Evolutionary conservation across 2,113 vertebrate genomes (phyloP).

Genomic region (Gymnarchus niloticus): DNA sequence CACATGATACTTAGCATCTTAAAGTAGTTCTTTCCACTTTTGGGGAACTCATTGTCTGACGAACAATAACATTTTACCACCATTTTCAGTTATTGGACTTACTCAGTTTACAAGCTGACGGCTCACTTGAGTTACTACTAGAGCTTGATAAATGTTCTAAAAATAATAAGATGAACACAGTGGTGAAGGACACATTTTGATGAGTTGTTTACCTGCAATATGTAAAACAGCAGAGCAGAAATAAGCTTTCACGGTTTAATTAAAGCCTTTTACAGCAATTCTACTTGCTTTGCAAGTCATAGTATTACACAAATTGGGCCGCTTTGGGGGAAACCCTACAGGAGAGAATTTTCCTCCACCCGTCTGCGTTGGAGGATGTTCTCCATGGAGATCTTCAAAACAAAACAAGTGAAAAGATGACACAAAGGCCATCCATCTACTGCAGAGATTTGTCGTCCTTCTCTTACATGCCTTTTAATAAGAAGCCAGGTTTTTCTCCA

Average conservation of each 20-base stretch:
- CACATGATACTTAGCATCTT: no score
- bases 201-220: conserved; percentile 5
- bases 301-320: neutral
- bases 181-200: neutral
- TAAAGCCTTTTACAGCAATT: conserved; percentile 2
- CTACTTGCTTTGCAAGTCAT: neutral
- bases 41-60: neutral
- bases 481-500: neutral
- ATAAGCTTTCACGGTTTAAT: conserved; percentile 6
- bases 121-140: neutral
- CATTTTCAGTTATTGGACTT: neutral
- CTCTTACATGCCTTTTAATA: neutral
- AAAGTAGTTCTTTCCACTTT: no score
- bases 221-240: neutral
- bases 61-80: neutral
- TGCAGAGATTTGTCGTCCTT: neutral
- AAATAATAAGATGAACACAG: neutral
- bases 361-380: neutral
- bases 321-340: neutral
- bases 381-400: neutral
- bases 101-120: neutral
- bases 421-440: neutral
- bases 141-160: neutral
- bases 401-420: neutral
- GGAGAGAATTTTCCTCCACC: neutral